These are phyloP conservation scores for Halictus rubicundus DNA, from an alignment of 1,140 invertebrate genomes.

Conservation along the genomic window DNA sequence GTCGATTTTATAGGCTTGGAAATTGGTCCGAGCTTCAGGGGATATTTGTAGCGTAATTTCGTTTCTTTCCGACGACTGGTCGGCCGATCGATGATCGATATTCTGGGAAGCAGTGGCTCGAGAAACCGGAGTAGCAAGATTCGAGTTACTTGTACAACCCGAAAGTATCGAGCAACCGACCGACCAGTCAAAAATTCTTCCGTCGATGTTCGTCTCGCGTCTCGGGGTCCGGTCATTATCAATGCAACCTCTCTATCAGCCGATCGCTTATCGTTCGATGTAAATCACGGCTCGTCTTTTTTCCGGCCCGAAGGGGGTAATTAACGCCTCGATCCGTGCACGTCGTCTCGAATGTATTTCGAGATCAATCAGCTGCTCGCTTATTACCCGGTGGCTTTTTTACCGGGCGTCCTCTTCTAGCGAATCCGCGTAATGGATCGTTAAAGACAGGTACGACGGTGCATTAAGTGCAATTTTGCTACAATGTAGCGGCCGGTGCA, in stretches of 20 bases:
- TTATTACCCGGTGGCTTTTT: conserved; percentile 29
- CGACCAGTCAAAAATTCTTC: too few relatives aligned
- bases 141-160: too few relatives aligned
- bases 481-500: conserved; percentile 37
- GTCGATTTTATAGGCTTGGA: too few relatives aligned
- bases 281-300: conserved; percentile 19
- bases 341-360: conserved; percentile 37
- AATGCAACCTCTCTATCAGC: conserved; percentile 34
- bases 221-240: conserved; percentile 38
- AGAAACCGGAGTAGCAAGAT: too few relatives aligned
- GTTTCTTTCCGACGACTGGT: too few relatives aligned
- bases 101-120: too few relatives aligned
- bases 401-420: conserved; percentile 12
- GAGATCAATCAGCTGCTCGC: conserved; percentile 50
- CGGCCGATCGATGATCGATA: too few relatives aligned
- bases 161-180: too few relatives aligned
- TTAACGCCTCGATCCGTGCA: conserved; percentile 36
- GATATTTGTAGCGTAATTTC: too few relatives aligned
- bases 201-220: not conserved
- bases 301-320: conserved; percentile 15
- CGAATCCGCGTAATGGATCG: conserved; percentile 46
- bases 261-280: conserved; percentile 38
- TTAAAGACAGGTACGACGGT: conserved; percentile 50
- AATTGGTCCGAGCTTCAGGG: too few relatives aligned
- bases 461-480: conserved; percentile 52